Evolutionary conservation across 2,113 vertebrate genomes (phyloP), one percentile per base, ranked within the genome.

Genomic region (Colaptes auratus): DNA sequence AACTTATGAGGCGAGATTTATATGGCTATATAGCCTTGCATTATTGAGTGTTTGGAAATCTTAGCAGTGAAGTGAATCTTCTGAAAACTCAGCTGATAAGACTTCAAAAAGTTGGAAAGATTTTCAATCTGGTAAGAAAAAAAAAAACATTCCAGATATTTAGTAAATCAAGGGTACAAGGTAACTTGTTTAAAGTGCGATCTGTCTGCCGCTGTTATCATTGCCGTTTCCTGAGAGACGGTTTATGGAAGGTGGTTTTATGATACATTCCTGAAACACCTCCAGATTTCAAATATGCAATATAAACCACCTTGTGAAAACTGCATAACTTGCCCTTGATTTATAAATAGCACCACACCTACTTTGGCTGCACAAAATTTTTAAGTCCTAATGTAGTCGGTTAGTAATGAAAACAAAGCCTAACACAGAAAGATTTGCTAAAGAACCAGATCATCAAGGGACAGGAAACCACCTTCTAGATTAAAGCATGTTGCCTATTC

Each of bases 161-260:
- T 94, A 93, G 90, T 95, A 86, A 97, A 96, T 93, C 89, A 82
- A 95, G 90, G 66, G 92, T 95, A 96, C 90, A 80, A 92, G 95
- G 90, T 94, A 96, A 96, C 93, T 93, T 96, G 95, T 97, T 97
- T 97, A 95, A 96, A 97, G 86, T 94, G 95, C 96, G 93, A 95
- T 95, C 94, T 96, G 95, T 94, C 94, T 92, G 93, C 83, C 82
- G 95, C 90, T 96, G 95, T 98, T 98, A 98, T 98, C 98, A 97
- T 96, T 92, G 75, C 94, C 96, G 95, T 96, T 97, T 97, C 96
- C 96, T 95, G 93, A 98, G 97, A 97, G 92, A 97, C 94, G 91
- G 97, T 98, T 98, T 98, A 97, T 97, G 94, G 96, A 97, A 97
- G 97, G 96, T 97, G 96, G 95, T 98, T 98, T 98, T 98, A 97